Evolutionary conservation across 2,888 invertebrate genomes (phyloP).

Genomic region (Eupeodes luniger): DNA sequence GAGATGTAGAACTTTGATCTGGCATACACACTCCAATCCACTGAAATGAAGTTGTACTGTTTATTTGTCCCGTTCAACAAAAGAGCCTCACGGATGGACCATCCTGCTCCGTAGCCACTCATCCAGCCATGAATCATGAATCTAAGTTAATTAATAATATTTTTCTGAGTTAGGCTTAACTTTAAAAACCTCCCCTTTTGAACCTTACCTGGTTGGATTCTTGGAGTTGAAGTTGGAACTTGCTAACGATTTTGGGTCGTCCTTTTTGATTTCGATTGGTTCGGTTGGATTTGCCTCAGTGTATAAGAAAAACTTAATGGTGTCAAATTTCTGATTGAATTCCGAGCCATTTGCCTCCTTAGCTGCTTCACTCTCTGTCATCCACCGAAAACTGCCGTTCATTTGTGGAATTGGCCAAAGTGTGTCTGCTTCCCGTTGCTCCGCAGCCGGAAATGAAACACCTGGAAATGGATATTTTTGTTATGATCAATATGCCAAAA

Average conservation of each 20-base stretch:
- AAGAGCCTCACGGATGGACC: slow-evolving; percentile 82
- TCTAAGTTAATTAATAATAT: slow-evolving; percentile 44
- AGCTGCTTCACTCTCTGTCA: slow-evolving; percentile 38
- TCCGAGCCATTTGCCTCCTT: slow-evolving; percentile 1
- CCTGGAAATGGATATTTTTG: neutral
- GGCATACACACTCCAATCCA: slow-evolving; percentile 84
- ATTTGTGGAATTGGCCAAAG: slow-evolving; percentile 46
- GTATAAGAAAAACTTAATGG: slow-evolving; percentile 78
- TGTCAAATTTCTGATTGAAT: slow-evolving; percentile 21
- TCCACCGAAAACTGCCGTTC: slow-evolving; percentile 34
- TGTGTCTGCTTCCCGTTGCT: neutral
- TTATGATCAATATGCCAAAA: neutral
- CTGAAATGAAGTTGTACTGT: slow-evolving; percentile 85
- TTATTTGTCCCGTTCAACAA: slow-evolving; percentile 85
- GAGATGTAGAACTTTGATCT: slow-evolving; percentile 81
- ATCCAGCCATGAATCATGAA: slow-evolving; percentile 85
- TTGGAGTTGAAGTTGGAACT: slow-evolving; percentile 77
- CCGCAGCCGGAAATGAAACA: neutral
- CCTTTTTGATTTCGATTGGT: slow-evolving; percentile 76
- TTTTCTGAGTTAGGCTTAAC: neutral
- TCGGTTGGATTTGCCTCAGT: slow-evolving; percentile 78
- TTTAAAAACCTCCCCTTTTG: slow-evolving; percentile 33
- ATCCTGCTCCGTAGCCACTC: slow-evolving; percentile 84
- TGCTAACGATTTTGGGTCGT: slow-evolving; percentile 63
- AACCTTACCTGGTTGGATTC: slow-evolving; percentile 78